Evolutionary conservation across 1,140 invertebrate species (phyloP), one percentile per base, ranked within the genome.

Genomic region (Goniozus legneri): DNA sequence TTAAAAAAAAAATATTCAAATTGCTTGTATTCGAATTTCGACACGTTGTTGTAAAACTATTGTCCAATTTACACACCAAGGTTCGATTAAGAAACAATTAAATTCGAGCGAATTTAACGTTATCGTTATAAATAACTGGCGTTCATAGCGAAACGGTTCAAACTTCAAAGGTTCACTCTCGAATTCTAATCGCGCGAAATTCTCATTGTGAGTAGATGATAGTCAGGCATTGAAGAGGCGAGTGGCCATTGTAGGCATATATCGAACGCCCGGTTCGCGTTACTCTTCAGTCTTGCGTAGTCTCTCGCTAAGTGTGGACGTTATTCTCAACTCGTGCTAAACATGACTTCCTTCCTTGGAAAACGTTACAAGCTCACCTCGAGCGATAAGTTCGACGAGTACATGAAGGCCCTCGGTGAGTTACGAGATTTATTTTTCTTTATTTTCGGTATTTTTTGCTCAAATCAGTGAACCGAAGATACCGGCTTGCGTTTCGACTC

Each of bases 301-400:
- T 27, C 10, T 4, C 4, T 10, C 4, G 24, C 10, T 4, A 27
- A 27, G 10, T 10, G 10, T 27, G 4, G 24, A 10, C 24, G 24
- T 27, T 6, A 4, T 4, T 27, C 4, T 27, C 24, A 10, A 27
- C 24, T 27, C 4, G 24, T 27, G 24, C 4, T 27, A 27, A 27
- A 27, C 24, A 27, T 68, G 56, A 58, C 61, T 12, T 47, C 38
- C 20, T 75, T 78, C 61, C 59, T 85, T 39, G 79, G 79, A 44
- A 88, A 87, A 70, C 85, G 84, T 71, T 93, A 86, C 79, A 89
- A 89, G 67, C 79, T 92, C 47, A 64, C 70, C 38, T 75, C 78
- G 30, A 88, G 85, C 44, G 87, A 92, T 41, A 89, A 91, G 61
- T 93, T 92, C 65, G 90, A 92, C 56, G 89, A 91, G 36, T 91